Percentiles rank a stretch among this genome's conserved stretches.
phyloP scores from a whole-genome alignment of 2,113 vertebrate genomes.

The Percina caprodes region DNA sequence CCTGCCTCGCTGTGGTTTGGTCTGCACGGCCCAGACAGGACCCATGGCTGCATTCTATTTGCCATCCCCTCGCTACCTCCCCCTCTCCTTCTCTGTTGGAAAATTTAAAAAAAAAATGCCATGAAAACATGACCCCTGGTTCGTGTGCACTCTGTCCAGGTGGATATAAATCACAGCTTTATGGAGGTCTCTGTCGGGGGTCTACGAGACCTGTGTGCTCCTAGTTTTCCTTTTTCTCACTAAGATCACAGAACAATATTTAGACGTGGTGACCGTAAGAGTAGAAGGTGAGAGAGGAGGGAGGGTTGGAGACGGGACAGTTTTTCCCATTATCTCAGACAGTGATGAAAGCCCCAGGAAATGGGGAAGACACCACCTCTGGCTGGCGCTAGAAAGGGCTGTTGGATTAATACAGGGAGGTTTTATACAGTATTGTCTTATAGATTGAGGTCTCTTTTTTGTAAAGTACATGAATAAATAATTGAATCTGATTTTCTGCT shows the following conservation, averaged over 20 bases:
- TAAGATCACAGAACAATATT: constrained; percentile 86
- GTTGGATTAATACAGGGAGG: neutral
- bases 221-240: constrained; percentile 76
- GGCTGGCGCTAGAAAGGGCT: neutral
- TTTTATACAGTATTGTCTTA: neutral
- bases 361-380: constrained; percentile 19
- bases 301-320: constrained; percentile 48
- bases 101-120: constrained; percentile 34
- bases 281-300: constrained; percentile 22
- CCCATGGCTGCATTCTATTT: constrained; percentile 76
- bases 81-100: constrained; percentile 48
- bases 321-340: constrained; percentile 83
- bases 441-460: neutral
- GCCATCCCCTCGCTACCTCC: constrained; percentile 62
- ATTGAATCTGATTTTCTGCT: neutral
- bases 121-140: constrained; percentile 68
- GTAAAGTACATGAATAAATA: neutral
- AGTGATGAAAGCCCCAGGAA: constrained; percentile 51
- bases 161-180: constrained; percentile 85
- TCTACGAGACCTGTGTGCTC: constrained; percentile 71
- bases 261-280: constrained; percentile 71
- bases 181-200: constrained; percentile 68
- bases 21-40: constrained; percentile 65
- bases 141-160: constrained; percentile 70
- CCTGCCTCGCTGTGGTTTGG: constrained; percentile 70